Conservation (phyloP, 1,140 invertebrate genomes). For the Mya arenaria region DNA sequence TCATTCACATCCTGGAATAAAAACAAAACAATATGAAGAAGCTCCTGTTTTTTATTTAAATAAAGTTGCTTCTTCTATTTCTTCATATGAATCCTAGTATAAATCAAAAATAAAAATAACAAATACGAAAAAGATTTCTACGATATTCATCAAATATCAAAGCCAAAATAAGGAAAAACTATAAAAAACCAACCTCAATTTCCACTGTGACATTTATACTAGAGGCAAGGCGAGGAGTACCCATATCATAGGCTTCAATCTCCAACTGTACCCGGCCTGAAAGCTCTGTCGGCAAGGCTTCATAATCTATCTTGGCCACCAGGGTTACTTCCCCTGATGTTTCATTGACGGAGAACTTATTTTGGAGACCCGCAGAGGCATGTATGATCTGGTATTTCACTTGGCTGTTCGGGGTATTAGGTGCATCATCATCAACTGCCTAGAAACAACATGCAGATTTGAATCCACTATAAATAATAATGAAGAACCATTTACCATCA, state of each 20-base stretch:
- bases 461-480: too few species aligned
- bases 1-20: constrained; percentile 66
- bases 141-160: too few species aligned
- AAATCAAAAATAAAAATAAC: too few species aligned
- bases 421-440: constrained; percentile 64
- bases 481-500: too few species aligned
- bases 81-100: too few species aligned
- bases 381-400: constrained; percentile 42
- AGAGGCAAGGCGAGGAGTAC: constrained; percentile 44
- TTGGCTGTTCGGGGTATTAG: constrained; percentile 56
- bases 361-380: constrained; percentile 21
- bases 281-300: constrained; percentile 55
- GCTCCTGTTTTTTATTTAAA: too few species aligned
- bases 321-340: constrained; percentile 62
- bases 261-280: constrained; percentile 59
- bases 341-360: constrained; percentile 60
- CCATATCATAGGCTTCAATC: constrained; percentile 65
- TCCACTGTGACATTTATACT: constrained; percentile 63
- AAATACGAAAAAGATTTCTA: too few species aligned
- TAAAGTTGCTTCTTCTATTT: too few species aligned
- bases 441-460: constrained; percentile 14
- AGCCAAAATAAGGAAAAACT: too few species aligned
- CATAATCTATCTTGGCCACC: constrained; percentile 64
- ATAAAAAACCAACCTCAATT: constrained; percentile 68
- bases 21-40: too few species aligned